These are phyloP conservation scores for Champsocephalus esox DNA, from an alignment of 2,797 vertebrate genomes.

Conservation along the genomic window DNA sequence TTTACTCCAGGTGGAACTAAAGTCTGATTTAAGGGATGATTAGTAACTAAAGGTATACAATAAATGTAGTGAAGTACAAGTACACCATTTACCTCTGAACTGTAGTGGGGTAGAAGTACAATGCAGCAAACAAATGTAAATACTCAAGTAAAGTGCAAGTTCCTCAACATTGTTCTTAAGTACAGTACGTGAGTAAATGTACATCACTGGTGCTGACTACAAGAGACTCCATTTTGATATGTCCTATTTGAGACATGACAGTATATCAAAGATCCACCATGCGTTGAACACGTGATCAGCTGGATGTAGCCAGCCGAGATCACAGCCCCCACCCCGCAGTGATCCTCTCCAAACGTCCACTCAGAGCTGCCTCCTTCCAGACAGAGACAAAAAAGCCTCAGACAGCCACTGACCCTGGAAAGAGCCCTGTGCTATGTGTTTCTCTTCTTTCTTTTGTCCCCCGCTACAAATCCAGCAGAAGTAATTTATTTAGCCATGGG, in stretches of 20 bases:
- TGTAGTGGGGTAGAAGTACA: too few relatives aligned
- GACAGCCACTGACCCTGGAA: conserved; percentile 63
- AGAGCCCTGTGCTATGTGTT: conserved; percentile 65
- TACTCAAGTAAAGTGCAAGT: too few relatives aligned
- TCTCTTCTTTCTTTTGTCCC: conserved; percentile 58
- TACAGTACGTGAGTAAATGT: too few relatives aligned
- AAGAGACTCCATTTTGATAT: not conserved
- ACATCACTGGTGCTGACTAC: not conserved
- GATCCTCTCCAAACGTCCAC: conserved; percentile 6
- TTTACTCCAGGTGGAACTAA: too few relatives aligned
- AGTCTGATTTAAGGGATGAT: too few relatives aligned
- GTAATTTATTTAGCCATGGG: conserved; percentile 80
- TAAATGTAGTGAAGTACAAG: too few relatives aligned
- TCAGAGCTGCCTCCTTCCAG: conserved; percentile 34
- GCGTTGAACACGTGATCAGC: conserved; percentile 15
- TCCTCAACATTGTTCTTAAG: too few relatives aligned
- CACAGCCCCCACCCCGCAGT: conserved; percentile 1
- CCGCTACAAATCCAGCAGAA: conserved; percentile 66
- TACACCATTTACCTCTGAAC: too few relatives aligned
- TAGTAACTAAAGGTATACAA: too few relatives aligned
- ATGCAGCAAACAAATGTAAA: too few relatives aligned
- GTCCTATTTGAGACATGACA: conserved; percentile 1
- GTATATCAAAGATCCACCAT: not conserved
- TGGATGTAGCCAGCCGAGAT: not conserved
- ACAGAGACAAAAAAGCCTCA: conserved; percentile 23